Percentiles rank a stretch among this genome's conserved stretches.
Evolutionary conservation across 1,140 invertebrate genomes (phyloP).

Genomic region (Drosophila repletoides): DNA sequence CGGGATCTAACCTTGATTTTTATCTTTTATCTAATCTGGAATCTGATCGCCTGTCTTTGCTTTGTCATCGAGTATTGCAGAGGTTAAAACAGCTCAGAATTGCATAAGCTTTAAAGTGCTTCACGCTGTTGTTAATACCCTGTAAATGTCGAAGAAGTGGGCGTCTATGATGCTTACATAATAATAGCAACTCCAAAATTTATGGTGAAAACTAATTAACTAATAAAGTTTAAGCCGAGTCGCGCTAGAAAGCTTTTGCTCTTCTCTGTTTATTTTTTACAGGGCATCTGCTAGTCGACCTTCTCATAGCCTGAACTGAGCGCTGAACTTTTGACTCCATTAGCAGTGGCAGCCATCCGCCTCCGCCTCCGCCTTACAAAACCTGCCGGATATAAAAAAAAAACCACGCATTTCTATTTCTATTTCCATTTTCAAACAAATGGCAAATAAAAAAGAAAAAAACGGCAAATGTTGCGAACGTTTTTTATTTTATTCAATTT

Average conservation of each 20-base stretch:
- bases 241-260: background rate
- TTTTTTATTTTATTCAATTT: constrained; percentile 11
- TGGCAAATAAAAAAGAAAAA: constrained; percentile 3
- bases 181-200: too few species aligned
- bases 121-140: too few species aligned
- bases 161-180: too few species aligned
- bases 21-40: constrained; percentile 2
- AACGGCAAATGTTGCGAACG: constrained; percentile 42
- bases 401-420: constrained; percentile 34
- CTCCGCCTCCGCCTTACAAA: constrained; percentile 56
- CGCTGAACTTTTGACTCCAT: constrained; percentile 39
- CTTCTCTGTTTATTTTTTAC: background rate
- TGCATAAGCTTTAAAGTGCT: background rate
- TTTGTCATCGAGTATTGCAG: constrained; percentile 38
- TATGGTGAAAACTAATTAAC: too few species aligned
- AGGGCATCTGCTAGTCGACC: background rate
- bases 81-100: background rate
- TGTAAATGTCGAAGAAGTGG: too few species aligned
- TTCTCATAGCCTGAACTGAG: constrained; percentile 1
- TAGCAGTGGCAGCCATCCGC: constrained; percentile 40
- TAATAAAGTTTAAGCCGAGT: too few species aligned
- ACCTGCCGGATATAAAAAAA: constrained; percentile 35
- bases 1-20: constrained; percentile 39
- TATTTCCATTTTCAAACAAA: constrained; percentile 38
- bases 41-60: constrained; percentile 1